Evolutionary conservation across 2,797 vertebrate genomes (phyloP).

Genomic region (Oreochromis grahami): DNA sequence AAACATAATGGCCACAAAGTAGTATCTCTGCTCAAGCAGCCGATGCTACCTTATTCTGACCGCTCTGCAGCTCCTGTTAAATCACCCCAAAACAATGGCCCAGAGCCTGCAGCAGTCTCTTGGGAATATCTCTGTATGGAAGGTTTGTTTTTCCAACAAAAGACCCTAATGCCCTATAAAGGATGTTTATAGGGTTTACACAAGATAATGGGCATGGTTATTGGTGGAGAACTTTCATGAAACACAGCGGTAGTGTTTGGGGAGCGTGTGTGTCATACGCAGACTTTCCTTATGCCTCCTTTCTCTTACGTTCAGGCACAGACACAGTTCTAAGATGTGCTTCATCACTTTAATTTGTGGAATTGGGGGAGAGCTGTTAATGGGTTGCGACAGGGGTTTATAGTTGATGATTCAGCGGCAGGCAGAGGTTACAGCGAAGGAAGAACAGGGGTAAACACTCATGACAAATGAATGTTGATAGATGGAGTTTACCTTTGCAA

Average conservation of each 20-base stretch:
- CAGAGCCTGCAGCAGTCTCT: conserved; percentile 29
- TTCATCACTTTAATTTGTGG: conserved; percentile 34
- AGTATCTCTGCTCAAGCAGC: conserved; percentile 35
- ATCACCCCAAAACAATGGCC: conserved; percentile 59
- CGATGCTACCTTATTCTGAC: conserved; percentile 33
- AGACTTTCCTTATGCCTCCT: neutral
- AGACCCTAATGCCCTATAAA: conserved; percentile 55
- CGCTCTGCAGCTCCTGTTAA: conserved; percentile 29
- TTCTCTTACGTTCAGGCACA: neutral
- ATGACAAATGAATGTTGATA: conserved; percentile 62
- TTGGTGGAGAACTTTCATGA: conserved; percentile 28
- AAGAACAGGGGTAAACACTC: conserved; percentile 48
- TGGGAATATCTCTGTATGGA: conserved; percentile 37
- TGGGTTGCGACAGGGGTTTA: conserved; percentile 29
- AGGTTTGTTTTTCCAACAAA: conserved; percentile 62
- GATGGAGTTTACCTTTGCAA: conserved; percentile 51
- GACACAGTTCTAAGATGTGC: neutral
- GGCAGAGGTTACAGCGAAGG: conserved; percentile 25
- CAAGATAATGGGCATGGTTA: conserved; percentile 54
- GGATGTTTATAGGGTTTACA: conserved; percentile 60
- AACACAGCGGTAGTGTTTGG: neutral
- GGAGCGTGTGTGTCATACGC: neutral
- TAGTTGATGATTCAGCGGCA: conserved; percentile 33
- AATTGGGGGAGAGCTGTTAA: conserved; percentile 9
- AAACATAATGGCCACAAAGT: conserved; percentile 31